These are phyloP conservation scores for Littorina saxatilis DNA, from an alignment of 1,140 invertebrate species.

Conservation along the genomic window DNA sequence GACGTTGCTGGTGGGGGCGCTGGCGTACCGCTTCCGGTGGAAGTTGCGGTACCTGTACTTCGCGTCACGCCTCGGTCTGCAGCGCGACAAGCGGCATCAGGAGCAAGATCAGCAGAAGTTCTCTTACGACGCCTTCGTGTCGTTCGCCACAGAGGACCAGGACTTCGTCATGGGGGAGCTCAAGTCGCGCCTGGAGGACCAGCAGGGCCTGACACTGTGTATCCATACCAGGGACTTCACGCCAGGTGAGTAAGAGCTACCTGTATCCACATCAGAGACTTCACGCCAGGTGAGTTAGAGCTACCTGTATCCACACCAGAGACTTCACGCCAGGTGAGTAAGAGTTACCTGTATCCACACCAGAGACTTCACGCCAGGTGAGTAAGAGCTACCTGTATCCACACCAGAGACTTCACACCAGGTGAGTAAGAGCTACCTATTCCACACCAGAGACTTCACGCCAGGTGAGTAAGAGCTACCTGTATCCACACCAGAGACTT, in stretches of 20 bases:
- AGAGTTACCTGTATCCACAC: too few species aligned
- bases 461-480: too few species aligned
- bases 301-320: too few species aligned
- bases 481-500: too few species aligned
- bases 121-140: slow-evolving; percentile 58
- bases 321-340: too few species aligned
- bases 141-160: slow-evolving; percentile 49
- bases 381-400: too few species aligned
- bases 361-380: too few species aligned
- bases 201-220: slow-evolving; percentile 48
- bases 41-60: slow-evolving; percentile 60
- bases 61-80: slow-evolving; percentile 42
- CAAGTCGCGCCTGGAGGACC: slow-evolving; percentile 44
- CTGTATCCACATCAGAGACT: too few species aligned
- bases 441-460: too few species aligned
- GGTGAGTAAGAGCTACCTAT: too few species aligned
- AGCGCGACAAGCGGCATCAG: not conserved
- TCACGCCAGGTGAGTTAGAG: too few species aligned
- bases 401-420: too few species aligned
- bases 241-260: not conserved
- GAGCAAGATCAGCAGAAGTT: slow-evolving; percentile 15
- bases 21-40: slow-evolving; percentile 56
- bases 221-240: slow-evolving; percentile 64
- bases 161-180: slow-evolving; percentile 46
- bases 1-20: slow-evolving; percentile 20